A percentile compares a stretch with the other conserved stretches of the same genome.
phyloP scores from a whole-genome alignment of 2,113 vertebrate species.

The Epinephelus fuscoguttatus region DNA sequence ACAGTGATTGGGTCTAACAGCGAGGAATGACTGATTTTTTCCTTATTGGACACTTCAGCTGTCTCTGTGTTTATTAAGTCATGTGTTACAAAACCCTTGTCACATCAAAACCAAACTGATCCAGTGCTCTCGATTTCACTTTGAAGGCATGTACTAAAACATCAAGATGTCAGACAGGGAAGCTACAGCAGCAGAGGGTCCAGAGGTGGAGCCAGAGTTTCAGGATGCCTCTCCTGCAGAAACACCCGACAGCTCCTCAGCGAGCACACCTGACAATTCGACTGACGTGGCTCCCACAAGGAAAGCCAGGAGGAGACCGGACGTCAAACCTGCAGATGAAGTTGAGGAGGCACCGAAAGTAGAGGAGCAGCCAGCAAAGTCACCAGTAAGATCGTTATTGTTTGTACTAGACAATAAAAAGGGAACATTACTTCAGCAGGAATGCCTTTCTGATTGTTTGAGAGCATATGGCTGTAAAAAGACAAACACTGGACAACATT shows the following conservation, averaged over 20 bases:
- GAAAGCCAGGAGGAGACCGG: constrained; percentile 90
- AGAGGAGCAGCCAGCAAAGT: constrained; percentile 62
- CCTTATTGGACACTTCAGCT: not conserved
- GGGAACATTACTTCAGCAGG: too few species aligned
- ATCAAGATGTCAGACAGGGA: constrained; percentile 77
- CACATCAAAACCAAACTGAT: too few species aligned
- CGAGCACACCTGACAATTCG: constrained; percentile 54
- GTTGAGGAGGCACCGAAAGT: constrained; percentile 25
- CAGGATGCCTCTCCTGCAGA: not conserved
- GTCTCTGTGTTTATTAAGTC: not conserved
- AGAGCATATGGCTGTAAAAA: not conserved
- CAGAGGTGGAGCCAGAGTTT: not conserved
- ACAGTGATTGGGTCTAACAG: not conserved
- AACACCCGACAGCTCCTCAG: constrained; percentile 29
- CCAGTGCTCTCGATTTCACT: not conserved
- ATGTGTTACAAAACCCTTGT: not conserved
- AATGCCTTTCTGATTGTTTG: not conserved
- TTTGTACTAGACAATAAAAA: not conserved
- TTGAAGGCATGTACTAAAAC: constrained; percentile 65
- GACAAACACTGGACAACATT: not conserved
- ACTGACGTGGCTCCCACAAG: constrained; percentile 80
- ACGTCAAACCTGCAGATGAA: constrained; percentile 76
- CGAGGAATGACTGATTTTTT: not conserved
- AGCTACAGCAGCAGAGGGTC: constrained; percentile 21
- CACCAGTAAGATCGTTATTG: not conserved